Conservation (phyloP, 2,888 invertebrate genomes). For the Endotricha flammealis region DNA sequence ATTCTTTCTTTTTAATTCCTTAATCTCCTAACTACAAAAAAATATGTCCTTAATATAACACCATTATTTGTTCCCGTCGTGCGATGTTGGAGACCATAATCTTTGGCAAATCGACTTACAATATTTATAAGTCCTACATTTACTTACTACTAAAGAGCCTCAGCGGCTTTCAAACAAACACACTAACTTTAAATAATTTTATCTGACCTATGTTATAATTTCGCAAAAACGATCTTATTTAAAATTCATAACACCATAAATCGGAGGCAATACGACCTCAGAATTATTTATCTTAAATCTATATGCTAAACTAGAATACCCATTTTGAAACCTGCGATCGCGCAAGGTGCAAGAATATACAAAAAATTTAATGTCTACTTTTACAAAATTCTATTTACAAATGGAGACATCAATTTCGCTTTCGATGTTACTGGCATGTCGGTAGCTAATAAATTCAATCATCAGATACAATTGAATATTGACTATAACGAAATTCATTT, state of each 20-base stretch:
- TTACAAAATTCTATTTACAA: not conserved
- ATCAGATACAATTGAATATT: not conserved
- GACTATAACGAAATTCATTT: not conserved
- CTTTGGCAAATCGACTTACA: not conserved
- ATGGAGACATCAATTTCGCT: not conserved
- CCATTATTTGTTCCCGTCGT: too few relatives aligned
- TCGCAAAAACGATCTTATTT: too few relatives aligned
- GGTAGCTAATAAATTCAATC: not conserved
- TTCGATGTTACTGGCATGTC: not conserved
- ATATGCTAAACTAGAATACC: not conserved
- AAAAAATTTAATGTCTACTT: not conserved
- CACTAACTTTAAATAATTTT: too few relatives aligned
- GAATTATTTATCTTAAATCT: not conserved
- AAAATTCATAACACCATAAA: not conserved
- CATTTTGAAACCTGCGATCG: not conserved
- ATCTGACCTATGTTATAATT: too few relatives aligned
- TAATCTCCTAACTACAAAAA: too few relatives aligned
- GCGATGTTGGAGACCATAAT: not conserved
- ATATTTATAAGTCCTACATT: not conserved
- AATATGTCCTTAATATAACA: too few relatives aligned
- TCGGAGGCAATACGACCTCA: not conserved
- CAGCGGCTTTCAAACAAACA: too few relatives aligned
- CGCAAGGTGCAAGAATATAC: not conserved
- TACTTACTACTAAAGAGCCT: too few relatives aligned
- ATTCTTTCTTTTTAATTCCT: too few relatives aligned